Conservation (phyloP, 1,140 invertebrate species). For the Bradynema listronoti region DNA sequence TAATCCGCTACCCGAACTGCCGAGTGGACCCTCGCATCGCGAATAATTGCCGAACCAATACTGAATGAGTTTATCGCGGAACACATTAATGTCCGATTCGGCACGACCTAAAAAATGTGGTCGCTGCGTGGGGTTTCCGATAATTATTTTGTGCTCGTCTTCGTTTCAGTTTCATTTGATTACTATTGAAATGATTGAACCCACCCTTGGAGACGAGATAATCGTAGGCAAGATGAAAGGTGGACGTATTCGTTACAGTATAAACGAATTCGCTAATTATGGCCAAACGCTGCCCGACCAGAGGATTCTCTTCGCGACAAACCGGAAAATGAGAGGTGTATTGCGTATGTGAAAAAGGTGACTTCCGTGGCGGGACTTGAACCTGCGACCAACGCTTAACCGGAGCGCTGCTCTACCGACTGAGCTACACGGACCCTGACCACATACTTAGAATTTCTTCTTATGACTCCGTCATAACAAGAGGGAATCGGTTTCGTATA, state of each 20-base stretch:
- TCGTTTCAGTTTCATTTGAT: constrained; percentile 25
- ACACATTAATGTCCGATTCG: constrained; percentile 22
- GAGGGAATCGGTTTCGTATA: not conserved
- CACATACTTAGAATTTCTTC: constrained; percentile 7
- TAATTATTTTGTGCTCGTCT: constrained; percentile 3
- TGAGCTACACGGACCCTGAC: too few relatives aligned
- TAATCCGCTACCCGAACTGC: constrained; percentile 36
- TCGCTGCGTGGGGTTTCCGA: constrained; percentile 1
- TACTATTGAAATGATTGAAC: constrained; percentile 21
- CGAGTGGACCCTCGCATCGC: constrained; percentile 37
- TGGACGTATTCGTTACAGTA: constrained; percentile 11
- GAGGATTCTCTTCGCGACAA: constrained; percentile 14
- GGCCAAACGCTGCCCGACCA: constrained; percentile 14
- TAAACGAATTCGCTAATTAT: constrained; percentile 20
- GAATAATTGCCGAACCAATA: constrained; percentile 51
- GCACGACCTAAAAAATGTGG: constrained; percentile 15
- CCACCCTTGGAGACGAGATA: constrained; percentile 28
- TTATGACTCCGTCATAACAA: not conserved
- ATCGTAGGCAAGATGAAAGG: constrained; percentile 22
- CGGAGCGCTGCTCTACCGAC: too few relatives aligned
- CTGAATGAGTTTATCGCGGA: constrained; percentile 32
- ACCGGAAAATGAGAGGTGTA: constrained; percentile 22
- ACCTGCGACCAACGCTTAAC: too few relatives aligned
- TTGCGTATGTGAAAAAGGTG: constrained; percentile 13
- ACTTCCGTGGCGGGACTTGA: constrained; percentile 21